Evolutionary conservation across 2,113 vertebrate species (phyloP).

Genomic region (Phalacrocorax aristotelis): DNA sequence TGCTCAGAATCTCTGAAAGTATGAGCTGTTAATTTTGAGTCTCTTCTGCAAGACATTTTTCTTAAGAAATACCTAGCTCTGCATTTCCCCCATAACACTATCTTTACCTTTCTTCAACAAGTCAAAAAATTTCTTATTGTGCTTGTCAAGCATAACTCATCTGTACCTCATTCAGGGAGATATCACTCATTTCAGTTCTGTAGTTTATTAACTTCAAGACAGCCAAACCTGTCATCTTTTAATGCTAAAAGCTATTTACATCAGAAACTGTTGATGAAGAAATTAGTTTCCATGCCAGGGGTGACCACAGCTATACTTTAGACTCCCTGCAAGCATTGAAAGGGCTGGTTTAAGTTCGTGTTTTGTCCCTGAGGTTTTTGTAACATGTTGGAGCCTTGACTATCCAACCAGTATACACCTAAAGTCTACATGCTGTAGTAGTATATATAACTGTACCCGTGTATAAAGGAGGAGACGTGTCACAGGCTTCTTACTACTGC

Average conservation of each 20-base stretch:
- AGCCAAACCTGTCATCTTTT: neutral
- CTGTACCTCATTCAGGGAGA: neutral
- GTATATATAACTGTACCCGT: rapidly evolving
- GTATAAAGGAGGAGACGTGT: neutral
- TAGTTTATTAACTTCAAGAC: neutral
- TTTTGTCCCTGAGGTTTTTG: neutral
- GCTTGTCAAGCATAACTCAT: neutral
- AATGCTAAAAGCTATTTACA: neutral
- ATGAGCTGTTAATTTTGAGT: neutral
- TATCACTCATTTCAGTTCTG: neutral
- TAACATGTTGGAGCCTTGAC: neutral
- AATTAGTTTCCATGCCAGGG: neutral
- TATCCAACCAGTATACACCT: neutral
- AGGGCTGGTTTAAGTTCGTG: neutral
- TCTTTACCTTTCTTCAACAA: neutral
- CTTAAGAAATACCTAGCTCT: neutral
- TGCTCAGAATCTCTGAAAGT: neutral
- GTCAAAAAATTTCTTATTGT: neutral
- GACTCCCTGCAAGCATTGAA: neutral
- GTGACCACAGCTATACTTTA: neutral
- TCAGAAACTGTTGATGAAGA: neutral
- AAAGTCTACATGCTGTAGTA: neutral
- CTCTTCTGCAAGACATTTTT: neutral
- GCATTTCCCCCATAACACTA: neutral
- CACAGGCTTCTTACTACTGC: neutral